These are phyloP conservation scores for Dusona sp. DNA, from an alignment of 2,888 invertebrate genomes.

Conservation along the genomic window DNA sequence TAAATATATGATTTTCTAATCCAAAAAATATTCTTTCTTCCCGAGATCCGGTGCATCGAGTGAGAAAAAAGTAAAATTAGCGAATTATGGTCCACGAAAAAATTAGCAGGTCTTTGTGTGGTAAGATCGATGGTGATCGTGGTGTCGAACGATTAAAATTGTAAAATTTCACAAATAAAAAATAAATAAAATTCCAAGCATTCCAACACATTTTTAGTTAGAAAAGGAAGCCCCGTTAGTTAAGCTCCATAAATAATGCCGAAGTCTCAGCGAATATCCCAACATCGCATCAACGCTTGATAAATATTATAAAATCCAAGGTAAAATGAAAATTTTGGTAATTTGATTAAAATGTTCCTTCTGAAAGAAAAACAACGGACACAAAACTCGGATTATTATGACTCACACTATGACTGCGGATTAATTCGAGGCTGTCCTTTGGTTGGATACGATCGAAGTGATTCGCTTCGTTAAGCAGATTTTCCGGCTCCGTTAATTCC, in stretches of 20 bases:
- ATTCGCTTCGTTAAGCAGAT: slow-evolving; percentile 86
- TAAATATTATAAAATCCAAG: not conserved
- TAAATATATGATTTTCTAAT: not conserved
- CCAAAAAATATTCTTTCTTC: not conserved
- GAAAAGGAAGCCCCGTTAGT: not conserved
- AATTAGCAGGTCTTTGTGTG: no score
- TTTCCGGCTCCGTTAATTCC: slow-evolving; percentile 82
- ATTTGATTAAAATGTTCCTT: not conserved
- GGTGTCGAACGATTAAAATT: not conserved
- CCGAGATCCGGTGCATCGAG: not conserved
- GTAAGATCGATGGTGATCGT: not conserved
- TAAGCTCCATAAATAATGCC: not conserved
- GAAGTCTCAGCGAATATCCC: not conserved
- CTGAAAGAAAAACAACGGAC: not conserved
- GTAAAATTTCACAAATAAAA: not conserved
- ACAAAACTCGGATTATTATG: slow-evolving; percentile 7
- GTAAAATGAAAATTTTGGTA: not conserved
- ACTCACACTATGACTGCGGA: slow-evolving; percentile 86
- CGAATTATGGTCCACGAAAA: not conserved
- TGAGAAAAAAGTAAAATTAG: not conserved
- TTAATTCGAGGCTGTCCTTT: slow-evolving; percentile 91
- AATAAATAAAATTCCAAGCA: not conserved
- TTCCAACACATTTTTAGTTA: not conserved
- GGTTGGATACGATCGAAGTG: slow-evolving; percentile 92
- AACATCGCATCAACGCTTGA: not conserved